Evolutionary conservation across 2,113 vertebrate species (phyloP), one percentile per base, ranked within the genome.

Genomic region (Erinaceus europaeus): DNA sequence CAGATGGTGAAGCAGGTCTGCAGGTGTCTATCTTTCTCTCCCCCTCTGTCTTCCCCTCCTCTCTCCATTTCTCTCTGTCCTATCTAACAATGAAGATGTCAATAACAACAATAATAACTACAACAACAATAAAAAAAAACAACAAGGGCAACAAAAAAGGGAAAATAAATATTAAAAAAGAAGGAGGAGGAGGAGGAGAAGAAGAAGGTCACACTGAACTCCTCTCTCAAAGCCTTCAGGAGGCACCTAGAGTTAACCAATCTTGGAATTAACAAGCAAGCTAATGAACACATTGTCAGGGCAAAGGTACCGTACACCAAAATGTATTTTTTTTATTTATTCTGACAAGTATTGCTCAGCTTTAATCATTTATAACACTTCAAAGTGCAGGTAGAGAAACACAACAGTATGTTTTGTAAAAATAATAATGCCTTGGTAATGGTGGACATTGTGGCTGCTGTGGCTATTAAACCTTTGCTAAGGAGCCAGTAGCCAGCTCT

Each of bases 291-390:
- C 23, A 78, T 68, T 67, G 69, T 90, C 80, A 90, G 59, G 46
- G 84, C 89, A 92, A 88, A 93, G 73, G 64, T 61, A 88, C 23
- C 57, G 21, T 40, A 85, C 40, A 59, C 40, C 81, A 53, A 92
- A 91, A 91, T 79, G 57, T 6, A 94, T 40, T 90, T 83, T 89
- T 52, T 83, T 57, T 73, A 90, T 46, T 23, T 85, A 88, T 34
- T 84, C 68, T 93, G 52, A 80, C 78, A 92, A 83, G 15, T 84
- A 40, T 1, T 13, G 38, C 67, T 84, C 36, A 77, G 44, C 32
- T 92, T 92, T 87, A 86, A 86, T 86, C 91, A 93, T 89, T 78
- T 94, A 73, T 25, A 87, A 83, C 62, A 91, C 76, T 90, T 85
- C 83, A 91, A 86, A 88, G 34, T 61, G 12, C 74, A 87, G 23